Percentiles rank a stretch among this genome's conserved stretches.
phyloP scores from a whole-genome alignment of 2,113 vertebrate species.

The Antigone vipio region DNA sequence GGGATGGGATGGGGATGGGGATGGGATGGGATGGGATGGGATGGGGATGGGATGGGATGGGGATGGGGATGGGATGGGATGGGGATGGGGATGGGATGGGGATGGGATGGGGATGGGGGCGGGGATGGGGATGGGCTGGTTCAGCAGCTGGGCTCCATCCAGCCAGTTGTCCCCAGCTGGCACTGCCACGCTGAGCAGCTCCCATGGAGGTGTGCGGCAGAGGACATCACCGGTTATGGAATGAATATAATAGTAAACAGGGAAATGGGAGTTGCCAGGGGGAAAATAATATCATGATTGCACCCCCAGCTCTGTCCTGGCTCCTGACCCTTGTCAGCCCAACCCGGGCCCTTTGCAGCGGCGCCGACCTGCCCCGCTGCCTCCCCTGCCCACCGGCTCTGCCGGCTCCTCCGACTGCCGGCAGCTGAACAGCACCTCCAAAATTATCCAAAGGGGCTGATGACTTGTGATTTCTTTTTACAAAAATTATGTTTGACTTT shows the following conservation, averaged over 20 bases:
- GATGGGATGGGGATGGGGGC: neutral
- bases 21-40: too few species aligned
- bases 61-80: neutral
- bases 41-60: too few species aligned
- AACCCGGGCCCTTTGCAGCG: accelerated
- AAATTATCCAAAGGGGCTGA: neutral
- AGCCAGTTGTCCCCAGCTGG: neutral
- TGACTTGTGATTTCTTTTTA: neutral
- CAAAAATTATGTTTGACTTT: neutral
- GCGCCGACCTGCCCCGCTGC: accelerated
- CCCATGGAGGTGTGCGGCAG: accelerated
- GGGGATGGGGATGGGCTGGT: neutral
- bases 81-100: too few species aligned
- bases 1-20: neutral
- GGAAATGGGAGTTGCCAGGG: neutral
- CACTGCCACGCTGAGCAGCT: neutral
- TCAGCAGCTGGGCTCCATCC: neutral
- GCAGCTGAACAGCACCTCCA: neutral
- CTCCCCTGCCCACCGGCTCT: neutral
- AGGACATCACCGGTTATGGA: accelerated
- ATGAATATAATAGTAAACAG: neutral
- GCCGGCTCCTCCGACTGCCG: accelerated
- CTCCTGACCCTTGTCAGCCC: neutral
- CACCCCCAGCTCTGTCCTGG: neutral
- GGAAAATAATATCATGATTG: neutral